Conservation (phyloP, 64 coral and sea anemone genomes). For the Pachyseris speciosa region DNA sequence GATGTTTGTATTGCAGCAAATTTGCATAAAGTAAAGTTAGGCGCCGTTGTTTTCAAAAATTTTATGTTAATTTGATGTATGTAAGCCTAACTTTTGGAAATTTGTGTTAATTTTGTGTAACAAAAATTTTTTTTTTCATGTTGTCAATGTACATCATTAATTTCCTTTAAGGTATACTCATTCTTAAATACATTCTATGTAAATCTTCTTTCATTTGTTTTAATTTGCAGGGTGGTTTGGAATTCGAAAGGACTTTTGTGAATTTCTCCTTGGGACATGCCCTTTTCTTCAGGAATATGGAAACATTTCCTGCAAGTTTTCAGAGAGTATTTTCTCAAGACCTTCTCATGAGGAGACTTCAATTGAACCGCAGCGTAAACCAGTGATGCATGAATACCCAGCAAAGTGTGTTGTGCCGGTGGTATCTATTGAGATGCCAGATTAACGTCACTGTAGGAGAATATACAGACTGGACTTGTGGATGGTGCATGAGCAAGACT, state of each 20-base stretch:
- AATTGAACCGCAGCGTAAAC: constrained; percentile 72
- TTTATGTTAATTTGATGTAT: no score
- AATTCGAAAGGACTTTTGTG: constrained; percentile 99
- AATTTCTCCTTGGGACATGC: constrained; percentile 86
- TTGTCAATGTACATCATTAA: no score
- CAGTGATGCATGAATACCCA: constrained; percentile 63
- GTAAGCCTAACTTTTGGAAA: no score
- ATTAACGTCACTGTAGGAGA: constrained; percentile 28
- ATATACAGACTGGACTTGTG: no score
- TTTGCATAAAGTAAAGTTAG: no score
- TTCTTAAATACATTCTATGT: background rate
- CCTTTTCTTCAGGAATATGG: constrained; percentile 99
- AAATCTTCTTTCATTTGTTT: background rate
- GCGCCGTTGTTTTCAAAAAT: no score
- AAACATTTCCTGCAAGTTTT: constrained; percentile 95
- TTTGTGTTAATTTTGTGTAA: no score
- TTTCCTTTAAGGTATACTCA: no score
- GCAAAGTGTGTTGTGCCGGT: constrained; percentile 78
- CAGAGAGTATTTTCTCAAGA: constrained; percentile 83
- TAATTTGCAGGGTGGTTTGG: constrained; percentile 98
- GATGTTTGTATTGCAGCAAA: no score
- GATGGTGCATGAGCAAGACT: no score
- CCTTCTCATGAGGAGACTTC: constrained; percentile 60
- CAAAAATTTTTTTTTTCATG: no score
- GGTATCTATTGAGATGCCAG: constrained; percentile 84